These are phyloP conservation scores for Eremobia ochroleuca DNA, from an alignment of 2,888 invertebrate genomes.

Conservation along the genomic window DNA sequence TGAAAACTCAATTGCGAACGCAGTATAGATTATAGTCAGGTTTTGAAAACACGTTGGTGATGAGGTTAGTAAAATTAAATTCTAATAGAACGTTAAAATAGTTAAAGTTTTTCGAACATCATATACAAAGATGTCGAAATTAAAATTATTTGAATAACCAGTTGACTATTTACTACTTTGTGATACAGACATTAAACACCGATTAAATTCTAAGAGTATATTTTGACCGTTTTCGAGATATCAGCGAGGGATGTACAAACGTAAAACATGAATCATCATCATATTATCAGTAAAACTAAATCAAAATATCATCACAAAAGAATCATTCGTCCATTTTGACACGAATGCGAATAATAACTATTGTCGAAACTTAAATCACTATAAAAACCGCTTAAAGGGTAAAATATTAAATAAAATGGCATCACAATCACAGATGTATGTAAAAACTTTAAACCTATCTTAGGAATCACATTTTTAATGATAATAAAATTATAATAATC, in stretches of 20 bases:
- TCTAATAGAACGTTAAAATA: neutral
- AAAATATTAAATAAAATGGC: conserved; percentile 81
- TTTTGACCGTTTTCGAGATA: neutral
- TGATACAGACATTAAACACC: conserved; percentile 23
- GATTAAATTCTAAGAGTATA: conserved; percentile 8
- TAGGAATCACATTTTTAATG: conserved; percentile 84
- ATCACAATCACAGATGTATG: conserved; percentile 87
- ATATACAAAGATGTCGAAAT: neutral
- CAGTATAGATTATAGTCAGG: neutral
- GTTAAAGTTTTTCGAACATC: neutral
- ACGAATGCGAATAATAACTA: conserved; percentile 70
- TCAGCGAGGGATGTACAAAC: conserved; percentile 41
- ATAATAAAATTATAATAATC: conserved; percentile 79
- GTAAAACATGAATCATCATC: conserved; percentile 62
- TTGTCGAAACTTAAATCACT: conserved; percentile 76
- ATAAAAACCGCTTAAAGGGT: conserved; percentile 81
- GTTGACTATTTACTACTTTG: neutral
- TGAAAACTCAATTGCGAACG: neutral
- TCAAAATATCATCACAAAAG: conserved; percentile 74
- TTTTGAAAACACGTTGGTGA: neutral
- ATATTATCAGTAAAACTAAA: conserved; percentile 63
- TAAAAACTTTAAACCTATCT: conserved; percentile 81
- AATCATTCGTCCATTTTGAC: conserved; percentile 45
- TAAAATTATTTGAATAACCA: neutral
- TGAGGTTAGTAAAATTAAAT: neutral